Base-by-base conservation (phyloP, 2,113 vertebrate species). In the Ictalurus punctatus region DNA sequence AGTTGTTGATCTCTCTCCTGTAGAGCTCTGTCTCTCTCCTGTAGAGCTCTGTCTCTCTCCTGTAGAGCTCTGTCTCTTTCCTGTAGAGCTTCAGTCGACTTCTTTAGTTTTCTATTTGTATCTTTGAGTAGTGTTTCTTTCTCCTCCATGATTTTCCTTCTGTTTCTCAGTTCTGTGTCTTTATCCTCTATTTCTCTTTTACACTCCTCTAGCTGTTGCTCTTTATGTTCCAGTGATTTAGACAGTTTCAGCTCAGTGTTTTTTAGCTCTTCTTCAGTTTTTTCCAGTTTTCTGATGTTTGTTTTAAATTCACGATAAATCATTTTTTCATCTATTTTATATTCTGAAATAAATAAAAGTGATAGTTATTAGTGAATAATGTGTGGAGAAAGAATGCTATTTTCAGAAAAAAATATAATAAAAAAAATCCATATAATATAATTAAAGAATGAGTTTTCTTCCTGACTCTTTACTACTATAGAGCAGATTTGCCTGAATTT, bases 231-330 rank as follows among this genome's bases (percentile, higher is more conserved):
- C 69, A 76, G 19, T 40, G 73, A 76, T 76, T 76, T 40, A 13
- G 21, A 76, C 25, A 79, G 76, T n/a, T 79, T 25, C 25, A 6
- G 12, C 8, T 79, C n/a, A 17, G 25, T 54, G 4, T 5, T 16
- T 79, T 54, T 79, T 7, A 79, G 48, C 48, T 54, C 76, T 16
- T 52, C 25, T 79, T 79, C 76, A 79, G 23, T 79, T 79, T 79
- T 2, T 79, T 79, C 48, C 25, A 79, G 13, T 6, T 79, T 52
- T 79, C 76, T n/a, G 44, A n/a, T 54, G 13, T 27, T 52, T 12
- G 14, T 52, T 79, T n/a, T 79, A 27, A 52, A n/a, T 52, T 52
- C 21, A 76, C 0, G 23, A 25, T 0, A 13, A 25, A 25, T 0
- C 25, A 0, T 3, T 74, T 40, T 23, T 1, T 74, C 40, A 27